Conservation (phyloP, 2,797 vertebrate genomes). For the Triplophysa bombifrons region DNA sequence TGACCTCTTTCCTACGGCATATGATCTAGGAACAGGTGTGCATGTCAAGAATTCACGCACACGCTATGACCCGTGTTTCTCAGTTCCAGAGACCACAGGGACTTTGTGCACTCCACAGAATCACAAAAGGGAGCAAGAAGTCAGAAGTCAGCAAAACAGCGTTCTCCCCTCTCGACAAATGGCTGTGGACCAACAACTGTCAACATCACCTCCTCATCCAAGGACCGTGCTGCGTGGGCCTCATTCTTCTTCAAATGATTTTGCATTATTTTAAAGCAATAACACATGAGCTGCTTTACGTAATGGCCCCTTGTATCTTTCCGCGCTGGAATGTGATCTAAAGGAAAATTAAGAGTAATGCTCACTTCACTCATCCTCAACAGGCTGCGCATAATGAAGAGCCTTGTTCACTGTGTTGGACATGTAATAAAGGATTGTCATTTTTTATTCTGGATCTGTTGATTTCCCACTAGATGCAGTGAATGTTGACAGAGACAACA, state of each 20-base stretch:
- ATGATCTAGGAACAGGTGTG: neutral
- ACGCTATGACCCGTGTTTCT: conserved; percentile 11
- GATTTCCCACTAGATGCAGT: conserved; percentile 21
- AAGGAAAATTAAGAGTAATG: conserved; percentile 42
- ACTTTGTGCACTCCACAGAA: conserved; percentile 31
- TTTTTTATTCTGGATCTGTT: conserved; percentile 40
- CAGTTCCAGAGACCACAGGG: conserved; percentile 30
- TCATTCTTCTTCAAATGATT: conserved; percentile 34
- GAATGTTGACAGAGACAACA: conserved; percentile 42
- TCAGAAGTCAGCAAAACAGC: conserved; percentile 50
- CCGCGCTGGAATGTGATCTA: conserved; percentile 40
- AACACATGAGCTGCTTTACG: conserved; percentile 42
- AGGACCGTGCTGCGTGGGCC: conserved; percentile 32
- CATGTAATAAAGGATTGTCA: conserved; percentile 43
- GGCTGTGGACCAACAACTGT: conserved; percentile 34
- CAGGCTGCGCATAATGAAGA: conserved; percentile 13
- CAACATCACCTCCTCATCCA: conserved; percentile 39
- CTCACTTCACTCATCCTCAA: conserved; percentile 21
- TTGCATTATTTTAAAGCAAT: conserved; percentile 40
- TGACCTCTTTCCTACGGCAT: neutral
- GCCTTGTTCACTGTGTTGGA: conserved; percentile 37
- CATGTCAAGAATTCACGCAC: neutral
- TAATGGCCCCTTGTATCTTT: conserved; percentile 20
- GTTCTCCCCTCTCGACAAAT: conserved; percentile 28
- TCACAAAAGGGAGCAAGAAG: conserved; percentile 37